Evolutionary conservation across 2,113 vertebrate species (phyloP).

Genomic region (Oncorhynchus mykiss): DNA sequence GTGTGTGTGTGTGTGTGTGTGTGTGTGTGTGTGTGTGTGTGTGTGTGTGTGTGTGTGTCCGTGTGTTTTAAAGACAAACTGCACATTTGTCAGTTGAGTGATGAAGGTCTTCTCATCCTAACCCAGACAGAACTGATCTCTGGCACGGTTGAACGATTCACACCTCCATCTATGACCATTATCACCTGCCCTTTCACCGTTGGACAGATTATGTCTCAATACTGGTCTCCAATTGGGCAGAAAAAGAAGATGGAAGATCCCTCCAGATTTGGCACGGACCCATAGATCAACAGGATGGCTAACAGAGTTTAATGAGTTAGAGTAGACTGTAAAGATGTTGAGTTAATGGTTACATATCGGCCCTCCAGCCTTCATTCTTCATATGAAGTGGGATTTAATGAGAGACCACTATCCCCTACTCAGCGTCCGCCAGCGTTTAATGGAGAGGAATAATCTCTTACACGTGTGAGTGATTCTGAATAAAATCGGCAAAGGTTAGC

Average conservation of each 20-base stretch:
- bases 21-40: neutral
- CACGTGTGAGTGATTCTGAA: neutral
- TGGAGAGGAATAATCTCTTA: conserved; percentile 1
- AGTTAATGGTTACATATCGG: neutral
- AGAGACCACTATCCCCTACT: neutral
- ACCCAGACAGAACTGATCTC: no score
- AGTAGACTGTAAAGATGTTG: neutral
- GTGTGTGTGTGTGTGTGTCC: neutral
- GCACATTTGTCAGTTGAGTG: neutral
- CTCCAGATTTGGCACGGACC: neutral
- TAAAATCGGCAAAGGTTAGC: no score
- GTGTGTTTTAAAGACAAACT: neutral
- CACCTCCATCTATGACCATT: neutral
- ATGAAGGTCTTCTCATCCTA: neutral
- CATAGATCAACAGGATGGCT: neutral
- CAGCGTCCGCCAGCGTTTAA: neutral
- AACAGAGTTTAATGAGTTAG: neutral
- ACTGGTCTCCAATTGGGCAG: neutral
- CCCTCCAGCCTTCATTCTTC: neutral
- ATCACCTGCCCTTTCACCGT: neutral
- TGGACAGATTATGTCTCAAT: neutral
- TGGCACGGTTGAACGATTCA: no score
- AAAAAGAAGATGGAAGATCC: neutral
- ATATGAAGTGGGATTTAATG: neutral
- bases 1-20: no score